Evolutionary conservation across 2,888 invertebrate genomes (phyloP), one percentile per base, ranked within the genome.

Genomic region (Platycheirus albimanus): DNA sequence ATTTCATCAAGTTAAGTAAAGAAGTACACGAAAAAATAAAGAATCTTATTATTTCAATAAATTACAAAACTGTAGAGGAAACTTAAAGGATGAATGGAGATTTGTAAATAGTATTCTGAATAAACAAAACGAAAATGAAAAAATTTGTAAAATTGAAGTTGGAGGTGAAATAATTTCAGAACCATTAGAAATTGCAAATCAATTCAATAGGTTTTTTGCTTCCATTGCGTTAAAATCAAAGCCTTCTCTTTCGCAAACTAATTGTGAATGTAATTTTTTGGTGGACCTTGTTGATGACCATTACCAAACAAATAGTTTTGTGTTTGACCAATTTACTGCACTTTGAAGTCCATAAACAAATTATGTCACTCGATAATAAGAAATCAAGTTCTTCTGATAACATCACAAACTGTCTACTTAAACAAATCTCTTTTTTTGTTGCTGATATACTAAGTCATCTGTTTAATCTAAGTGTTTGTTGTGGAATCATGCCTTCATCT

Each of bases 381-480:
- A 24, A 47, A 6, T 47, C 47, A n/a, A 6, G 47, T 5, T n/a
- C 47, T n/a, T 24, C 20, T 47, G 47, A 47, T 47, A 24, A 5
- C 0, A 20, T 24, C n/a, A 20, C 47, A 17, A 33, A 30, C 30
- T 30, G 28, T 28, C 30, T 58, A 28, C 7, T 30, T 7, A 47
- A 47, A 63, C 1, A 47, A n/a, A 49, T 64, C 19, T n/a, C 47
- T 13, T 64, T 6, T 2, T 36, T 30, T 20, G 20, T 51, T 7
- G 19, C 47, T 10, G 56, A 41, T 38, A 33, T 20, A 1, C 11
- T 56, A n/a, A n/a, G n/a, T 8, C 6, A 20, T 20, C 11, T 56
- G 13, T 56, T 56, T 56, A 56, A 56, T 19, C 4, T 24, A 13
- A 41, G 38, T 7, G 20, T 56, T 0, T 1, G 19, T 5, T 20